Evolutionary conservation across 2,888 invertebrate genomes (phyloP).

Genomic region (Drosophila rubida): DNA sequence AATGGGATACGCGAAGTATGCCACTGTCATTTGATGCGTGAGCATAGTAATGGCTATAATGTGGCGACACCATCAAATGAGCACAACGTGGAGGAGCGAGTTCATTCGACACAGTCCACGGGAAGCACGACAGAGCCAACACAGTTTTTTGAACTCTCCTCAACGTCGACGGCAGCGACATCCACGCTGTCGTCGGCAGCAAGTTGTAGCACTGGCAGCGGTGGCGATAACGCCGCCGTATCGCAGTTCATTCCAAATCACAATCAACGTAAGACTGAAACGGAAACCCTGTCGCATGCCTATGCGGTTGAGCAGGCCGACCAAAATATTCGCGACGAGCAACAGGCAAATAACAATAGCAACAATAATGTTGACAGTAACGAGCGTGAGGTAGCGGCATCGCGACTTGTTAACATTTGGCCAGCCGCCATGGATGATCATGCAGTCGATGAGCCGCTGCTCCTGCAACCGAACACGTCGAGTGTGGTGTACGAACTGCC

Average conservation of each 20-base stretch:
- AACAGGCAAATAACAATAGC: conserved; percentile 22
- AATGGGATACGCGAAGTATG: conserved; percentile 42
- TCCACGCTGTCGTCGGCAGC: conserved; percentile 32
- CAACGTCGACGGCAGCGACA: conserved; percentile 57
- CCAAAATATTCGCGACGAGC: conserved; percentile 5
- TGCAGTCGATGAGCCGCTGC: conserved; percentile 61
- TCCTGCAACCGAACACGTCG: conserved; percentile 28
- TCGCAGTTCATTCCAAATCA: conserved; percentile 60
- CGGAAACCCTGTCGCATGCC: conserved; percentile 19
- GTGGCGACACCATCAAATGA: conserved; percentile 5
- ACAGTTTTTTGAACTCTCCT: conserved; percentile 64
- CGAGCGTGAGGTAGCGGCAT: conserved; percentile 4
- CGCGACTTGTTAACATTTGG: conserved; percentile 45
- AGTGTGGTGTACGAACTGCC: conserved; percentile 55
- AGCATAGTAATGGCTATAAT: not conserved
- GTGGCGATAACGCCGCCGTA: conserved; percentile 8
- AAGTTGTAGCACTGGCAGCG: conserved; percentile 21
- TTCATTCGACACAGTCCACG: conserved; percentile 65
- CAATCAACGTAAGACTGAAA: conserved; percentile 59
- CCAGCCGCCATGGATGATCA: conserved; percentile 68
- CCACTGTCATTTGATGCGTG: conserved; percentile 36
- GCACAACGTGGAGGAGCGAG: conserved; percentile 37
- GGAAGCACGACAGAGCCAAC: conserved; percentile 43
- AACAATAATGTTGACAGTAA: conserved; percentile 5
- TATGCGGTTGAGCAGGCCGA: conserved; percentile 10